These are phyloP conservation scores for Scaptodrosophila latifasciaeformis DNA, from an alignment of 2,888 invertebrate species.

Conservation along the genomic window DNA sequence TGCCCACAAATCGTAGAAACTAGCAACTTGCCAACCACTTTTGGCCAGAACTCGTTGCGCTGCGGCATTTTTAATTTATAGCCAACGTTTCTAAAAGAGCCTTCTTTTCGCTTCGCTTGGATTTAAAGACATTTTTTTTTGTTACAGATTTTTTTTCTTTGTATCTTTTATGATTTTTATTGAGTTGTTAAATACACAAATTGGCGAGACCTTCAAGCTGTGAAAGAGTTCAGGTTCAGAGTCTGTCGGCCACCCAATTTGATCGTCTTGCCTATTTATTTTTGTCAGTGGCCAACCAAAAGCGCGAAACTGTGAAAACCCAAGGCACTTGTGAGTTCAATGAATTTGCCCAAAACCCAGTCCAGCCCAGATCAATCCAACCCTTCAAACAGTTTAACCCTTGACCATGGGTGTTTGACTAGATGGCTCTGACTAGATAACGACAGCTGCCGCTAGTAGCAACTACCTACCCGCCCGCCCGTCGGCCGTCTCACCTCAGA, in stretches of 20 bases:
- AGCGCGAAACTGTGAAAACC: conserved; percentile 56
- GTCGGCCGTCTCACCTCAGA: background rate
- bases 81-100: conserved; percentile 13
- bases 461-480: background rate
- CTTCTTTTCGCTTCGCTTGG: conserved; percentile 14
- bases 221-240: too few species aligned
- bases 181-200: conserved; percentile 15
- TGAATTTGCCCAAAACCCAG: too few species aligned
- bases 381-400: background rate
- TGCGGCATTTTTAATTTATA: conserved; percentile 52
- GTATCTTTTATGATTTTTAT: conserved; percentile 29
- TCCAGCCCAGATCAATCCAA: background rate
- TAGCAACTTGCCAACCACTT: too few species aligned
- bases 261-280: too few species aligned
- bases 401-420: background rate
- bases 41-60: background rate
- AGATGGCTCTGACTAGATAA: conserved; percentile 55
- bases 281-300: conserved; percentile 21
- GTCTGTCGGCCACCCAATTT: too few species aligned
- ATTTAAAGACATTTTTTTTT: too few species aligned
- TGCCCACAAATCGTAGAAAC: conserved; percentile 50
- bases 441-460: conserved; percentile 50
- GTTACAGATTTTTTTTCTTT: conserved; percentile 1
- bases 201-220: too few species aligned
- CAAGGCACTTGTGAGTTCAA: conserved; percentile 18